Base-by-base conservation (phyloP, 2,113 vertebrate species). In the Xenopus tropicalis region DNA sequence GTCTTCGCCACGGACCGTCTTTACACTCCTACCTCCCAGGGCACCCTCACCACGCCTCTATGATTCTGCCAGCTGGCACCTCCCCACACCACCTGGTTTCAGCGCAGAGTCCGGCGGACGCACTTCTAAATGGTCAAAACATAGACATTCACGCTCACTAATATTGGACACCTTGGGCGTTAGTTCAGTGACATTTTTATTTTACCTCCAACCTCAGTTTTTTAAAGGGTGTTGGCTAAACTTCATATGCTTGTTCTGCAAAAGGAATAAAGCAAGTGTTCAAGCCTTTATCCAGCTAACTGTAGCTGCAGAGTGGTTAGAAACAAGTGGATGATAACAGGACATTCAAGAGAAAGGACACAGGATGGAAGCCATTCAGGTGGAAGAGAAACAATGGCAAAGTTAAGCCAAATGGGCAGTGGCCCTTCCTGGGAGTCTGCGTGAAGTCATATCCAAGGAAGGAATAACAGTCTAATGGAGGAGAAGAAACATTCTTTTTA, bases 141-240 rank as follows among this genome's bases (percentile, higher is more conserved):
- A 88, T 90, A 78, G 91, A 91, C 84, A 90, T 91, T 77, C 88
- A 91, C 3, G 90, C 90, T 80, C 92, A 93, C 84, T 93, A 89
- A 48, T 48, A 17, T 13, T 11, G 46, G 46, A 86, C 84, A 63
- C 51, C 43, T 23, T 62, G 61, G 71, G 62, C 64, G 62, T 72
- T 61, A 64, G 62, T 29, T 64, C 64, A 61, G 17, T 57, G 11
- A 42, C 25, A 25, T 58, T 66, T 66, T 72, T 43, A 65, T 65
- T 44, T 72, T 72, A 64, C 61, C 48, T 72, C 48, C 61, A 72
- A 62, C 70, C 58, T 72, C 51, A 66, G 57, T 22, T 23, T 59
- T 54, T 23, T 59, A 23, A 59, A 23, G 57, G 57, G 48, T 11
- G 21, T 29, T 24, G 20, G 11, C 20, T n/a, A 1, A n/a, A 42